Evolutionary conservation across 2,797 vertebrate genomes (phyloP).

Genomic region (Myripristis jacobus): DNA sequence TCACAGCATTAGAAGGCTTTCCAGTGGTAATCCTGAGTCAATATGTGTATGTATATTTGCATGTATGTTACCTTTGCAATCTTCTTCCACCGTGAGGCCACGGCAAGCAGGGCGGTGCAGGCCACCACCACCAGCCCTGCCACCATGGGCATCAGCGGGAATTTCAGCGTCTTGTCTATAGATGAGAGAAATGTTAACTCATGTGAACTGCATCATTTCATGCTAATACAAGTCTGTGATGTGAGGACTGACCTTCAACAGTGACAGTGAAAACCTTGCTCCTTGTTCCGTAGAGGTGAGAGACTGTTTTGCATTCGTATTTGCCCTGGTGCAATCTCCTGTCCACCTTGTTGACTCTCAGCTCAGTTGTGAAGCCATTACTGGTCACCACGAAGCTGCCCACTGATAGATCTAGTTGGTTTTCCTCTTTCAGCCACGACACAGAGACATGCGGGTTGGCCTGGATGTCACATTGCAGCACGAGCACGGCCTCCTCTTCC

Average conservation of each 20-base stretch:
- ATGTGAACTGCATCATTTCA: neutral
- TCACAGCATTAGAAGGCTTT: constrained; percentile 23
- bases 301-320: constrained; percentile 83
- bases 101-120: constrained; percentile 84
- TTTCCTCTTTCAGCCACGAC: constrained; percentile 83
- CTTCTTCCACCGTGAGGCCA: constrained; percentile 82
- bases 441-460: constrained; percentile 87
- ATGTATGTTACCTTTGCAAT: constrained; percentile 76
- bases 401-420: constrained; percentile 71
- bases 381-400: constrained; percentile 73
- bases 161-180: constrained; percentile 78
- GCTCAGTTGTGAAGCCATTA: constrained; percentile 73
- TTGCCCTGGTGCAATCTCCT: constrained; percentile 81
- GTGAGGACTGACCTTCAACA: constrained; percentile 85
- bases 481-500: constrained; percentile 68
- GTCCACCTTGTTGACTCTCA: constrained; percentile 70
- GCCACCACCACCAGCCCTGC: constrained; percentile 87
- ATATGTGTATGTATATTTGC: neutral
- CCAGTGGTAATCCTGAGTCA: neutral
- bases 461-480: constrained; percentile 82
- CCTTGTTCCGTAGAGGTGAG: constrained; percentile 20
- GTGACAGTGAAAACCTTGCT: constrained; percentile 82
- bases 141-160: constrained; percentile 87
- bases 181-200: constrained; percentile 12
- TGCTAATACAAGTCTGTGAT: too few relatives aligned